Conservation (phyloP, 2,113 vertebrate species). For the Thinocorus orbignyianus region DNA sequence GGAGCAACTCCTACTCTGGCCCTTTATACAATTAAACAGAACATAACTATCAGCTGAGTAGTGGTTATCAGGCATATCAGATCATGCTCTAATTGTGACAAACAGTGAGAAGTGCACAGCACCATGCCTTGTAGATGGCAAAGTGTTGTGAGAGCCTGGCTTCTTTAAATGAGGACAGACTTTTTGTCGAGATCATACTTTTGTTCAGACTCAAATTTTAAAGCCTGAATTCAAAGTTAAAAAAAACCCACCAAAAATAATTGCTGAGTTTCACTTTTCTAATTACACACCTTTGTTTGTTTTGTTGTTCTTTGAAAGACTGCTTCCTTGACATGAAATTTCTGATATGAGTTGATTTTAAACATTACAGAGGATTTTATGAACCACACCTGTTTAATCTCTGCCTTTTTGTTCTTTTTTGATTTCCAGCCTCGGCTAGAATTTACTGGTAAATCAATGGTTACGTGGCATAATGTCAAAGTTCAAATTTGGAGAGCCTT, state of each 20-base stretch:
- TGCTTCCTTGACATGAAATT: not conserved
- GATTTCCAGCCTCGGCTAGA: not conserved
- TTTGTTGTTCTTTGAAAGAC: not conserved
- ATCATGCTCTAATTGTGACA: constrained; percentile 52
- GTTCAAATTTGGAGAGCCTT: not conserved
- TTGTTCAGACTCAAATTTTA: not conserved
- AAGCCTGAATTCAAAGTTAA: not conserved
- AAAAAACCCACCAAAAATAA: not conserved
- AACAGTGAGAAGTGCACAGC: not conserved
- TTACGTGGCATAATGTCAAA: not conserved
- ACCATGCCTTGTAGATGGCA: not conserved
- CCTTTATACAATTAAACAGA: not conserved
- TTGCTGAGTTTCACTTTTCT: not conserved
- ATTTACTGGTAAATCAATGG: not conserved
- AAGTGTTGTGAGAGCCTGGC: not conserved
- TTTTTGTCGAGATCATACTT: not conserved
- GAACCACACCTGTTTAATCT: not conserved
- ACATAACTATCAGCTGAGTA: not conserved
- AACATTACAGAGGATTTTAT: not conserved
- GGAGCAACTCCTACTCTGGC: not conserved
- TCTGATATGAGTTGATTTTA: not conserved
- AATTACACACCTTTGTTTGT: not conserved
- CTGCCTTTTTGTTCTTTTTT: not conserved
- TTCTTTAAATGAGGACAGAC: not conserved
- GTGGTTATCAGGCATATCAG: constrained; percentile 43